phyloP scores from a whole-genome alignment of 2,888 invertebrate genomes.

The Eulithis prunata region DNA sequence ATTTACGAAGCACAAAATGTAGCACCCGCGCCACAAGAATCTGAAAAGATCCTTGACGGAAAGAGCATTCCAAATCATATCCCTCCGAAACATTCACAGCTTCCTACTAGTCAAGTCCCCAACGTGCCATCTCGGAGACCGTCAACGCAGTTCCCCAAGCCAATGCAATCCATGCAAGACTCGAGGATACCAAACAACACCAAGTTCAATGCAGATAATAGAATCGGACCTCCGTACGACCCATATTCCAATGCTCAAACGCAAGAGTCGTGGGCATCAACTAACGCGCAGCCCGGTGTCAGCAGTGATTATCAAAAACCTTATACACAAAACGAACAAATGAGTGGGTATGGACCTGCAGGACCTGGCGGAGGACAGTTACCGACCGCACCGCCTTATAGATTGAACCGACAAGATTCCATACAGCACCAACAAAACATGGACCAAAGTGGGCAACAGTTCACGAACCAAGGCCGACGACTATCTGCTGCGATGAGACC shows the following conservation, averaged over 20 bases:
- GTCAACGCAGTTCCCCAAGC: conserved; percentile 69
- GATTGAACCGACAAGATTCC: conserved; percentile 62
- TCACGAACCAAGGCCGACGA: conserved; percentile 67
- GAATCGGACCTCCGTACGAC: conserved; percentile 66
- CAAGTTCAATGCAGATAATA: conserved; percentile 67
- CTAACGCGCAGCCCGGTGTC: conserved; percentile 59
- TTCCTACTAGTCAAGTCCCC: conserved; percentile 72
- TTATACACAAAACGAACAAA: conserved; percentile 64
- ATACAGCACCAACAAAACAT: conserved; percentile 65
- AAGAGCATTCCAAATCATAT: conserved; percentile 84
- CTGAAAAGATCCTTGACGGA: conserved; percentile 80
- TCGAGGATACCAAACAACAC: conserved; percentile 69
- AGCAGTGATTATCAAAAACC: conserved; percentile 61
- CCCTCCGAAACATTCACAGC: conserved; percentile 81
- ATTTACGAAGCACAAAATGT: conserved; percentile 78
- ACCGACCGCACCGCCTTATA: conserved; percentile 55
- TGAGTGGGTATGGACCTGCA: conserved; percentile 57
- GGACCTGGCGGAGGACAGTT: conserved; percentile 54
- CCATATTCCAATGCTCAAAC: conserved; percentile 60
- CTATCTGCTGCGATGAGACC: conserved; percentile 65
- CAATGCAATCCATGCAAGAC: conserved; percentile 61
- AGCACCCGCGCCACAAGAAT: conserved; percentile 78
- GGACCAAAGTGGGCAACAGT: conserved; percentile 72
- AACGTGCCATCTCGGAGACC: conserved; percentile 76
- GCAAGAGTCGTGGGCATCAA: conserved; percentile 68